These are phyloP conservation scores for Hyles euphorbiae DNA, from an alignment of 1,140 invertebrate species.

Conservation along the genomic window DNA sequence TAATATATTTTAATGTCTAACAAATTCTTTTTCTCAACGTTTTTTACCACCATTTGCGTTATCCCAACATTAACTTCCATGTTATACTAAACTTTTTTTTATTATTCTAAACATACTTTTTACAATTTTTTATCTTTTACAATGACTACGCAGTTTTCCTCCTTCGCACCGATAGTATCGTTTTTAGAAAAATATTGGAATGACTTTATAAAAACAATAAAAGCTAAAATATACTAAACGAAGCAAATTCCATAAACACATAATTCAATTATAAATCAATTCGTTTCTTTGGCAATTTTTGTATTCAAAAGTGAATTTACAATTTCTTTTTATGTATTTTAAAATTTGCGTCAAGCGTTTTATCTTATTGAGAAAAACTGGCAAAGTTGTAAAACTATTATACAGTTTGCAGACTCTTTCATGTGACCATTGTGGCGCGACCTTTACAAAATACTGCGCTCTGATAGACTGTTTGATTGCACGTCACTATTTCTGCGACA, in stretches of 20 bases:
- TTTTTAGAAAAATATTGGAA: conserved; percentile 69
- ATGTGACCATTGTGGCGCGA: background rate
- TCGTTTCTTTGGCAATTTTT: conserved; percentile 71
- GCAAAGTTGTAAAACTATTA: conserved; percentile 58
- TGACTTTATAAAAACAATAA: conserved; percentile 43
- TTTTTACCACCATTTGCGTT: conserved; percentile 45
- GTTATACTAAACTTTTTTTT: conserved; percentile 63
- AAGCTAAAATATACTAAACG: conserved; percentile 29
- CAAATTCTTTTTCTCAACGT: conserved; percentile 70
- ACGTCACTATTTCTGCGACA: no score
- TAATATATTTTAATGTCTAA: conserved; percentile 73
- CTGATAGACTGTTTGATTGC: no score
- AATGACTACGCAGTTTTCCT: conserved; percentile 45
- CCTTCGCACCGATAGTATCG: conserved; percentile 49
- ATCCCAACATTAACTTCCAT: conserved; percentile 63
- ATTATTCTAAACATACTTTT: conserved; percentile 70
- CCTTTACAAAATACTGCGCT: no score
- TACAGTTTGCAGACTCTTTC: conserved; percentile 33
- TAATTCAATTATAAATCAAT: conserved; percentile 43
- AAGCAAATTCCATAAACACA: conserved; percentile 24
- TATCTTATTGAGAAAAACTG: conserved; percentile 65
- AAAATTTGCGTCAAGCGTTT: conserved; percentile 56
- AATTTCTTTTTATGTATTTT: conserved; percentile 50
- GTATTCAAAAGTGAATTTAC: conserved; percentile 73
- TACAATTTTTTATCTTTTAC: conserved; percentile 35